Evolutionary conservation across 2,797 vertebrate genomes (phyloP).

Genomic region (Sparus aurata): DNA sequence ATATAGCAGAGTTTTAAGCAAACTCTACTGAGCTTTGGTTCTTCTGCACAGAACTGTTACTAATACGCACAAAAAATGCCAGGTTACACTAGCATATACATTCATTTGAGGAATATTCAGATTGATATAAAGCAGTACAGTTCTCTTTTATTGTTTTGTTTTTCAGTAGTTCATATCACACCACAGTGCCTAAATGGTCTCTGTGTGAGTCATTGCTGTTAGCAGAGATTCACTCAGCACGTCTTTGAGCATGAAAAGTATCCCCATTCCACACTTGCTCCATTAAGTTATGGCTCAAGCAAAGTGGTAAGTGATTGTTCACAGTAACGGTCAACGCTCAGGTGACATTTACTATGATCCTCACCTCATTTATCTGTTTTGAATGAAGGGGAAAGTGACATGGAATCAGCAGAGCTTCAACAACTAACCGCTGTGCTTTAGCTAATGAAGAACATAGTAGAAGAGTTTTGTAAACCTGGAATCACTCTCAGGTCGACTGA

Average conservation of each 20-base stretch:
- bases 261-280: background rate
- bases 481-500: background rate
- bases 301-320: background rate
- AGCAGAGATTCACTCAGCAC: background rate
- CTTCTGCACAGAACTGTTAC: background rate
- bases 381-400: background rate
- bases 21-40: slow-evolving; percentile 14
- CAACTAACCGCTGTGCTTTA: background rate
- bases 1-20: slow-evolving; percentile 14
- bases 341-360: background rate
- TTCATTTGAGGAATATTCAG: background rate
- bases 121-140: background rate
- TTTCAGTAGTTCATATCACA: background rate
- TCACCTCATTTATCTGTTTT: background rate
- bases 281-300: background rate
- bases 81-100: slow-evolving; percentile 24
- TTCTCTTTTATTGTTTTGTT: background rate
- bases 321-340: background rate
- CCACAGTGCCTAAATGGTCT: slow-evolving; percentile 59
- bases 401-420: background rate
- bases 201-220: slow-evolving; percentile 4
- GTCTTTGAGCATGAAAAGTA: background rate
- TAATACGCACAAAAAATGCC: slow-evolving; percentile 24
- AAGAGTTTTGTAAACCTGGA: background rate
- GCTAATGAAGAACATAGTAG: background rate